Percentiles rank a stretch among this genome's conserved stretches.
Evolutionary conservation across 2,113 vertebrate species (phyloP).

Genomic region (Circaetus gallicus): DNA sequence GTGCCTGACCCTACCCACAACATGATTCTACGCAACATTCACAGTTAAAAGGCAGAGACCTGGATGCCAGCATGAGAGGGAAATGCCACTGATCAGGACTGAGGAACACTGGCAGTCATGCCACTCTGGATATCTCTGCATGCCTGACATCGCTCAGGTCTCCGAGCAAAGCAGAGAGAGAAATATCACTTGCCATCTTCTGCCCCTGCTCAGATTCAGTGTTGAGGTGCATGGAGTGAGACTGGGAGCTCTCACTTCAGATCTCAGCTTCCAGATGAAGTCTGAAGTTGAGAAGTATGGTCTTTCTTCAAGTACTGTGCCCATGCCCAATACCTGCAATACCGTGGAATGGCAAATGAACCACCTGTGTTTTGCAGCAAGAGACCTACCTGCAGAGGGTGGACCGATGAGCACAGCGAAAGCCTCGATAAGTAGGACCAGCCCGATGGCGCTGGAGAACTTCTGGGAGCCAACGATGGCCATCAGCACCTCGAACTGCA

Average conservation of each 20-base stretch:
- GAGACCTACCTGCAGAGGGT: conserved; percentile 74
- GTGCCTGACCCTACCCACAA: not conserved
- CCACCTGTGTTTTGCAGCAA: not conserved
- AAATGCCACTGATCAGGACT: not conserved
- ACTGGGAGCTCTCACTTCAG: not conserved
- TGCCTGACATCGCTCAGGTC: not conserved
- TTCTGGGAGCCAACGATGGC: conserved; percentile 73
- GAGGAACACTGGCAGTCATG: not conserved
- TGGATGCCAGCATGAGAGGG: not conserved
- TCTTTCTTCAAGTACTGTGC: not conserved
- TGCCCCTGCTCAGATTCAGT: not conserved
- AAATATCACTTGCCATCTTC: not conserved
- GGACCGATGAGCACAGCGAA: conserved; percentile 78
- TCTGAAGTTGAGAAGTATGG: not conserved
- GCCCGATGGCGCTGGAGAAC: conserved; percentile 79
- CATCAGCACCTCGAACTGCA: conserved; percentile 83
- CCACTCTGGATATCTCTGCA: not conserved
- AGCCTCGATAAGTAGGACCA: conserved; percentile 77
- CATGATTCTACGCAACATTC: not conserved
- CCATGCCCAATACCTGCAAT: not conserved
- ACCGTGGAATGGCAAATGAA: accelerated
- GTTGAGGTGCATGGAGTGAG: not conserved
- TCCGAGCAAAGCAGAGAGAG: not conserved
- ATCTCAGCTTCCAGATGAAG: not conserved
- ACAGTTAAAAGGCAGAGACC: not conserved